phyloP scores from a whole-genome alignment of 2,888 invertebrate species.

The Choristoneura rosaceana region DNA sequence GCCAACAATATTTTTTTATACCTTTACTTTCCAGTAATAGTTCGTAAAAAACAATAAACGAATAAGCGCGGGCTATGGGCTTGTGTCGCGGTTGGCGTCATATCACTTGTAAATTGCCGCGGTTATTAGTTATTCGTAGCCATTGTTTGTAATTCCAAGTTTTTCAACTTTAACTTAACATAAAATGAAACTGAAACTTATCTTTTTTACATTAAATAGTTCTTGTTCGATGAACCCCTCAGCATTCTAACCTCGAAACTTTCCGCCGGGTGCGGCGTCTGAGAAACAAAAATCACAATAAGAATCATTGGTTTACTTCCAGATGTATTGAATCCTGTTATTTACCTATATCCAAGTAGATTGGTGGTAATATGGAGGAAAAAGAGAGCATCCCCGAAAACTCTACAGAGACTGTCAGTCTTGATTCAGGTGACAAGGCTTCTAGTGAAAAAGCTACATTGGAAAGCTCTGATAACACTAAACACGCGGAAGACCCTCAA shows the following conservation, averaged over 20 bases:
- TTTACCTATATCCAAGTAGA: constrained; percentile 57
- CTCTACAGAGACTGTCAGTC: constrained; percentile 51
- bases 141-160: neutral
- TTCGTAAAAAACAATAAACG: constrained; percentile 41
- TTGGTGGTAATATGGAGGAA: constrained; percentile 73
- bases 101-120: constrained; percentile 44
- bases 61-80: constrained; percentile 80
- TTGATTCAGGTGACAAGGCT: constrained; percentile 46
- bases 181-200: neutral
- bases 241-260: constrained; percentile 74
- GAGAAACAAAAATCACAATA: constrained; percentile 17
- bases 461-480: neutral
- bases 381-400: constrained; percentile 63
- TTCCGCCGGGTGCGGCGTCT: constrained; percentile 68
- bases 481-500: constrained; percentile 41
- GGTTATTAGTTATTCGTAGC: constrained; percentile 9
- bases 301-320: constrained; percentile 52
- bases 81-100: constrained; percentile 66
- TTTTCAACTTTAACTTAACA: neutral
- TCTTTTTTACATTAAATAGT: neutral
- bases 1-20: neutral
- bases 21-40: neutral
- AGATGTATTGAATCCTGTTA: constrained; percentile 63
- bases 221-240: constrained; percentile 40
- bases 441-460: constrained; percentile 16